Conservation (phyloP, 1,140 invertebrate genomes). For the Dinoponera quadriceps region DNA sequence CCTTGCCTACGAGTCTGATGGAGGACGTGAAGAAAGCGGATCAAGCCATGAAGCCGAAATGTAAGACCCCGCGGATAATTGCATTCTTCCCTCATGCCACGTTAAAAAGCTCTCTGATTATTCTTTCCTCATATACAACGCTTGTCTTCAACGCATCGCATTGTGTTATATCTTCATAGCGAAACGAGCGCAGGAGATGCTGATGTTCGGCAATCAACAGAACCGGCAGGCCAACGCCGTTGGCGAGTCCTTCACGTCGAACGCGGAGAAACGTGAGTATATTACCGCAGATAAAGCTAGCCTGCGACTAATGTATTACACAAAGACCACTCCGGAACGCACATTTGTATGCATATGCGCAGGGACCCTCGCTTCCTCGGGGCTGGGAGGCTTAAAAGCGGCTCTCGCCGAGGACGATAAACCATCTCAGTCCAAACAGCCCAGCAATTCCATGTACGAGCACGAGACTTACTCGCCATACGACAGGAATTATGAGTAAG, state of each 20-base stretch:
- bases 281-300: neutral
- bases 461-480: conserved; percentile 65
- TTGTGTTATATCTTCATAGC: conserved; percentile 69
- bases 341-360: neutral
- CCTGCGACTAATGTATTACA: neutral
- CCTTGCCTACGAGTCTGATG: conserved; percentile 71
- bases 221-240: conserved; percentile 76
- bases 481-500: conserved; percentile 80
- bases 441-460: conserved; percentile 67
- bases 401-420: conserved; percentile 68
- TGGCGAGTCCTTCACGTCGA: conserved; percentile 64
- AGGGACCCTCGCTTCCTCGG: conserved; percentile 74
- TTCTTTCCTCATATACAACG: neutral
- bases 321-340: conserved; percentile 29
- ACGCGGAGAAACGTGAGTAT: conserved; percentile 79
- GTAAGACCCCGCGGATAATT: conserved; percentile 56
- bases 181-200: conserved; percentile 83
- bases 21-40: conserved; percentile 75
- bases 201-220: conserved; percentile 85
- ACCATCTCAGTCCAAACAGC: conserved; percentile 53
- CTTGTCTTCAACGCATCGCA: neutral
- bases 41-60: conserved; percentile 75
- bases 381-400: conserved; percentile 73
- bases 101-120: neutral
- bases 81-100: neutral